Evolutionary conservation across 2,888 invertebrate genomes (phyloP).

Genomic region (Drosophila mimetica): DNA sequence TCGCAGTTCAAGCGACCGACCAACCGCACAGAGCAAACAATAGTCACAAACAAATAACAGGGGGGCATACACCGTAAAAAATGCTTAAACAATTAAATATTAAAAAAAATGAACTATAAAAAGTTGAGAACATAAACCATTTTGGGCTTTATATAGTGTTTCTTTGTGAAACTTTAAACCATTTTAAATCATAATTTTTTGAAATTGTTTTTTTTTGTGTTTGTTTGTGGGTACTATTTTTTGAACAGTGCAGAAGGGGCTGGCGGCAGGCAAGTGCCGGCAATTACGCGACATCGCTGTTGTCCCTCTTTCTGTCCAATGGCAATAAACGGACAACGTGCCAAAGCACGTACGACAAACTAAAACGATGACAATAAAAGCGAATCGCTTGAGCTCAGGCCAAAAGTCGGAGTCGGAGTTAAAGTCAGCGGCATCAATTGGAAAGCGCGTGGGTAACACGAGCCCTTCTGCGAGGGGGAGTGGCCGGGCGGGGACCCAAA

Average conservation of each 20-base stretch:
- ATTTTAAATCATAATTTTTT: background rate
- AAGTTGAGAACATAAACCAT: background rate
- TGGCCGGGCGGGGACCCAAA: slow-evolving; percentile 26
- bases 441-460: slow-evolving; percentile 79
- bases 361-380: slow-evolving; percentile 76
- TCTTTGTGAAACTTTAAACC: background rate
- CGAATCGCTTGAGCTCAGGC: slow-evolving; percentile 52
- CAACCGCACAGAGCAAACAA: slow-evolving; percentile 61
- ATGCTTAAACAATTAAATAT: background rate
- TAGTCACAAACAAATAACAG: slow-evolving; percentile 47
- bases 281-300: slow-evolving; percentile 63
- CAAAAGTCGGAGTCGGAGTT: slow-evolving; percentile 1
- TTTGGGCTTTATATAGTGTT: background rate
- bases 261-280: slow-evolving; percentile 65
- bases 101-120: background rate
- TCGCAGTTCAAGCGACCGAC: slow-evolving; percentile 30
- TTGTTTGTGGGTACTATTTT: background rate
- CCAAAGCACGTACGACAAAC: slow-evolving; percentile 77
- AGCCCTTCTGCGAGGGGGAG: slow-evolving; percentile 46
- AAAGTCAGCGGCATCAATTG: slow-evolving; percentile 52
- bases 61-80: background rate
- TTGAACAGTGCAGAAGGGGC: slow-evolving; percentile 1
- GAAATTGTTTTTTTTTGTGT: background rate
- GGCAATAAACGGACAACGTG: slow-evolving; percentile 75
- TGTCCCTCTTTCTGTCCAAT: slow-evolving; percentile 40